These are phyloP conservation scores for Sarcophaga rosellei DNA, from an alignment of 2,888 invertebrate genomes.

Conservation along the genomic window DNA sequence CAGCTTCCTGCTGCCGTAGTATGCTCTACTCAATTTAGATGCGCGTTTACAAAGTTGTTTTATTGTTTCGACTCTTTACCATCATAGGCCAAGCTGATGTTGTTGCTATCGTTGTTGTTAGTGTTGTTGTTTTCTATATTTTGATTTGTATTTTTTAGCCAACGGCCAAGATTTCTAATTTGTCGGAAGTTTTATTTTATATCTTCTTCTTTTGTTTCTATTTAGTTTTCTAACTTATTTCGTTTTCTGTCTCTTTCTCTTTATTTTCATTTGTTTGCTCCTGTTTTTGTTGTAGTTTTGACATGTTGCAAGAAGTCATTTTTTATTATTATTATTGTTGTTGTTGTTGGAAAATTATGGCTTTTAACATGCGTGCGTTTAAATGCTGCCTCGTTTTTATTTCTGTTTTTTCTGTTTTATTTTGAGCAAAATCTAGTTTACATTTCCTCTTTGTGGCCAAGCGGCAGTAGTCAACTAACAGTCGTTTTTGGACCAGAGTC, in stretches of 20 bases:
- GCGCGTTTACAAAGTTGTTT: slow-evolving; percentile 1
- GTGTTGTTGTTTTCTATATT: slow-evolving; percentile 26
- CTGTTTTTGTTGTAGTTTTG: slow-evolving; percentile 50
- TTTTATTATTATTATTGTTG: slow-evolving; percentile 32
- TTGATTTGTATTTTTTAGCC: slow-evolving; percentile 40
- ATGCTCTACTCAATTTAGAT: background rate
- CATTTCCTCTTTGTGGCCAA: slow-evolving; percentile 40
- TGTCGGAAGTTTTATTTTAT: slow-evolving; percentile 68
- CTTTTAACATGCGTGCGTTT: slow-evolving; percentile 70
- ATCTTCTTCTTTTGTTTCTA: slow-evolving; percentile 23
- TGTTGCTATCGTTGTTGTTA: slow-evolving; percentile 17
- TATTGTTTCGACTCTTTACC: slow-evolving; percentile 34
- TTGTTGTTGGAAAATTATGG: slow-evolving; percentile 44
- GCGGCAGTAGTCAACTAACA: background rate
- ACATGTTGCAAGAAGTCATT: slow-evolving; percentile 59
- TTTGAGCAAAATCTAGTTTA: slow-evolving; percentile 48
- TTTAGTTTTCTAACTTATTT: slow-evolving; percentile 24
- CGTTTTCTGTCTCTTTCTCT: background rate
- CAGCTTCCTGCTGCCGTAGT: background rate
- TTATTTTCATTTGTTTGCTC: slow-evolving; percentile 35
- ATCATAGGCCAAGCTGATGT: background rate
- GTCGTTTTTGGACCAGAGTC: slow-evolving; percentile 6
- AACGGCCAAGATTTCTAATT: slow-evolving; percentile 66
- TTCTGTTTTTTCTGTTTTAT: background rate
- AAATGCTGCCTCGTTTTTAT: slow-evolving; percentile 44